A percentile compares a stretch with the other conserved stretches of the same genome.
Conservation (phyloP, 1,140 invertebrate genomes). For the Drosophila neocordata region DNA sequence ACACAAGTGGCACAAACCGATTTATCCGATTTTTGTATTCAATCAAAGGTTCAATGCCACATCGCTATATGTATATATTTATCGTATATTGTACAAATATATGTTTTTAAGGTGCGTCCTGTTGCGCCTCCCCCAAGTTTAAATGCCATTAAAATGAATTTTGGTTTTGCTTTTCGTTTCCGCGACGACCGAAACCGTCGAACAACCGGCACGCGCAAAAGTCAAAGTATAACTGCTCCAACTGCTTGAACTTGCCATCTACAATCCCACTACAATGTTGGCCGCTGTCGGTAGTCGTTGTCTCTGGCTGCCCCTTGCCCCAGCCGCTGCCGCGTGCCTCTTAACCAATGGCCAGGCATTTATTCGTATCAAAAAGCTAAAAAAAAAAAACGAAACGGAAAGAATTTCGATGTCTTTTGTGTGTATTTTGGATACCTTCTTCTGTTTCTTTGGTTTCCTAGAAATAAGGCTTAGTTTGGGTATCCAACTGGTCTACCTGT, state of each 20-base stretch:
- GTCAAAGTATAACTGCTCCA: conserved; percentile 69
- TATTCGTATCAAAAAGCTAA: conserved; percentile 24
- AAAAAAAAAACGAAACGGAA: conserved; percentile 38
- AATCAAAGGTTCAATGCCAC: conserved; percentile 1
- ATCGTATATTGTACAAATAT: not conserved
- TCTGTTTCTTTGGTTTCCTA: conserved; percentile 29
- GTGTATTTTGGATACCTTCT: conserved; percentile 26
- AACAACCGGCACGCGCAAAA: conserved; percentile 54
- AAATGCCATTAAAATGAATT: conserved; percentile 47
- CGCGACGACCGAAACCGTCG: conserved; percentile 26
- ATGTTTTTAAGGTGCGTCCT: conserved; percentile 72
- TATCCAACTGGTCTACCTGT: not conserved
- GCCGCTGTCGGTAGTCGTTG: conserved; percentile 38
- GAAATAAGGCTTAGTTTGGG: conserved; percentile 51
- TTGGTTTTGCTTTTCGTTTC: conserved; percentile 8
- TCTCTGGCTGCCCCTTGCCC: conserved; percentile 25
- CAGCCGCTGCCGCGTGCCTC: not conserved
- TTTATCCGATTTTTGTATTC: conserved; percentile 11
- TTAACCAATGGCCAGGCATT: not conserved
- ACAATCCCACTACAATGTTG: conserved; percentile 21
- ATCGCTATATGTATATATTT: not conserved
- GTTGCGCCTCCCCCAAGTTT: conserved; percentile 44
- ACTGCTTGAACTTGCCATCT: conserved; percentile 3
- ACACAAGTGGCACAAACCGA: conserved; percentile 44
- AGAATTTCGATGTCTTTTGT: conserved; percentile 27